Conservation (phyloP, 2,888 invertebrate species). For the Sabatieria punctata region DNA sequence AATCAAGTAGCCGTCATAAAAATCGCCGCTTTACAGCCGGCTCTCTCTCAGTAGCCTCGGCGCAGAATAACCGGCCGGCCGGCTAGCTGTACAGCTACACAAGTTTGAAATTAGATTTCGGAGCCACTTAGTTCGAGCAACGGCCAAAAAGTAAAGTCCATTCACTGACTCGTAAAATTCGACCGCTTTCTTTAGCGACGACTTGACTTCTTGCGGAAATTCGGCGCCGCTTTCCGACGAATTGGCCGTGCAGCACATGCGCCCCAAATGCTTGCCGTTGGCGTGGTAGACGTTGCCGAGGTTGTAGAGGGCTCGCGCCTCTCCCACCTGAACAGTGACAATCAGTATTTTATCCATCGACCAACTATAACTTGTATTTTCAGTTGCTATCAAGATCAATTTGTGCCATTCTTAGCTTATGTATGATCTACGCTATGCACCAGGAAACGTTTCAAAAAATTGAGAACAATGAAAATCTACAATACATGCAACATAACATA, state of each 20-base stretch:
- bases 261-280: constrained; percentile 61
- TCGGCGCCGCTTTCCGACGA: constrained; percentile 45
- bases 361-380: background rate
- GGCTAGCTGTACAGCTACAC: too few species aligned
- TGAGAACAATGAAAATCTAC: too few species aligned
- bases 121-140: constrained; percentile 9
- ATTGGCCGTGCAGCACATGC: constrained; percentile 56
- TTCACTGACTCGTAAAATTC: constrained; percentile 45
- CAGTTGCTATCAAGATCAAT: background rate
- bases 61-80: too few species aligned
- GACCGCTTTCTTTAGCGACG: constrained; percentile 75
- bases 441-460: too few species aligned
- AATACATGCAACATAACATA: too few species aligned
- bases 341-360: background rate
- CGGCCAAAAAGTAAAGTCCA: background rate
- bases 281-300: constrained; percentile 93
- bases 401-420: too few species aligned
- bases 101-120: too few species aligned
- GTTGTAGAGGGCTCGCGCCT: constrained; percentile 87
- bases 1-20: too few species aligned
- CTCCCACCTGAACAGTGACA: constrained; percentile 48
- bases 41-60: too few species aligned
- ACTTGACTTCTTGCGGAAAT: constrained; percentile 76
- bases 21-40: too few species aligned
- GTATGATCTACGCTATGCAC: too few species aligned